These are phyloP conservation scores for Euura saliciscinereae DNA, from an alignment of 1,140 invertebrate species.

Conservation along the genomic window DNA sequence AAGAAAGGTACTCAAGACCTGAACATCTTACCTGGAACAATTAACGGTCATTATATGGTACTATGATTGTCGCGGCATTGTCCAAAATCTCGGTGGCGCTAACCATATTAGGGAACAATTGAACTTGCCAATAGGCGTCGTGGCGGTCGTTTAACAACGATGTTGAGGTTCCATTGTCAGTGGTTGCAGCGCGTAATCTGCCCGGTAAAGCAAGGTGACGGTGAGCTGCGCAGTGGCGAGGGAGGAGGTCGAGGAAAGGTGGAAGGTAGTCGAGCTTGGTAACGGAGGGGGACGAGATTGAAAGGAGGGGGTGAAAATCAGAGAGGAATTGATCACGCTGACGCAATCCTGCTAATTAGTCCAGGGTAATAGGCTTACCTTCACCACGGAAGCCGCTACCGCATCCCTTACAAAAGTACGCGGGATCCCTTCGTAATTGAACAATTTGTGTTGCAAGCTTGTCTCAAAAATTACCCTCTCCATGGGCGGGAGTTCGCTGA, in stretches of 20 bases:
- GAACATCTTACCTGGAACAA: neutral
- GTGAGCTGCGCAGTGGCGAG: neutral
- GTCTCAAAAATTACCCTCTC: neutral
- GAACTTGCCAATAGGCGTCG: slow-evolving; percentile 10
- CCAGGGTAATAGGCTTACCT: slow-evolving; percentile 10
- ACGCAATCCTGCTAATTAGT: slow-evolving; percentile 15
- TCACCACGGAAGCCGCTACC: neutral
- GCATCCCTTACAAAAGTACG: neutral
- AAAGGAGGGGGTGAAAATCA: slow-evolving; percentile 6
- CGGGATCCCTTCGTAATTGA: neutral
- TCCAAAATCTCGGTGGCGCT: neutral
- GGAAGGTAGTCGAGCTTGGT: neutral
- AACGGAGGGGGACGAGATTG: neutral
- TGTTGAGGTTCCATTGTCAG: slow-evolving; percentile 1
- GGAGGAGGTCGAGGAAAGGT: neutral
- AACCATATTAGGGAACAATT: slow-evolving; percentile 10
- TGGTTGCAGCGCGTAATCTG: slow-evolving; percentile 2
- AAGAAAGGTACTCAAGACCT: no score
- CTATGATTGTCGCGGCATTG: neutral
- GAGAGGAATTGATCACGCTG: slow-evolving; percentile 14
- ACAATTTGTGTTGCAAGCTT: neutral
- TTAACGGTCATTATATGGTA: neutral
- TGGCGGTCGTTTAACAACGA: slow-evolving; percentile 8
- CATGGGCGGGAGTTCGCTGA: neutral
- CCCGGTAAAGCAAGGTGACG: neutral